A percentile compares a stretch with the other conserved stretches of the same genome.
phyloP scores from a whole-genome alignment of 2,797 vertebrate genomes.

The Arnoldichthys spilopterus region DNA sequence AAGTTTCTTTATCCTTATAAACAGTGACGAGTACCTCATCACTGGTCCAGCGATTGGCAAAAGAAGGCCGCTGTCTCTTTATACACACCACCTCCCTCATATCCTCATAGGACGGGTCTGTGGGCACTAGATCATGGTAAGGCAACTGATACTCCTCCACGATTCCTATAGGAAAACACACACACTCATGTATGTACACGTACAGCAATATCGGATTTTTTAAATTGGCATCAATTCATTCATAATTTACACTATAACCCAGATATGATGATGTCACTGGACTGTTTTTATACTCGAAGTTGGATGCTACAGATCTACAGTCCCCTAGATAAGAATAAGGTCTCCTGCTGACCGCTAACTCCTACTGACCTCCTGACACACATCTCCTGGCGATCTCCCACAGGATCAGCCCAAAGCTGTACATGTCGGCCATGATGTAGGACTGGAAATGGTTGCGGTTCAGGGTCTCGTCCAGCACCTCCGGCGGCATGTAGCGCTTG shows the following conservation, averaged over 20 bases:
- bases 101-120: conserved; percentile 94
- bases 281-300: background rate
- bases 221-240: background rate
- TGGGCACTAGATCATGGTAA: conserved; percentile 91
- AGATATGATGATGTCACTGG: background rate
- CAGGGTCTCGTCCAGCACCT: conserved; percentile 93
- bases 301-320: too few species aligned
- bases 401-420: conserved; percentile 95
- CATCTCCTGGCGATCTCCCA: conserved; percentile 95
- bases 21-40: conserved; percentile 83
- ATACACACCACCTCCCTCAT: conserved; percentile 94
- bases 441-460: conserved; percentile 95
- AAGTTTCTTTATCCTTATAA: too few species aligned
- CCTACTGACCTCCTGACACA: conserved; percentile 87
- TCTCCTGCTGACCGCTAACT: background rate
- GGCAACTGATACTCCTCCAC: conserved; percentile 97
- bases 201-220: background rate
- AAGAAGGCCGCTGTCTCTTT: conserved; percentile 89
- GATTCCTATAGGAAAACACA: conserved; percentile 78
- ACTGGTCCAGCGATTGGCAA: conserved; percentile 93
- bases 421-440: conserved; percentile 99
- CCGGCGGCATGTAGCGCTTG: conserved; percentile 98
- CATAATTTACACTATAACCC: background rate
- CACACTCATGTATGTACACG: background rate
- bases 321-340: too few species aligned